These are phyloP conservation scores for Pseudocheirus occidentalis DNA, from an alignment of 2,797 vertebrate genomes.

Conservation along the genomic window DNA sequence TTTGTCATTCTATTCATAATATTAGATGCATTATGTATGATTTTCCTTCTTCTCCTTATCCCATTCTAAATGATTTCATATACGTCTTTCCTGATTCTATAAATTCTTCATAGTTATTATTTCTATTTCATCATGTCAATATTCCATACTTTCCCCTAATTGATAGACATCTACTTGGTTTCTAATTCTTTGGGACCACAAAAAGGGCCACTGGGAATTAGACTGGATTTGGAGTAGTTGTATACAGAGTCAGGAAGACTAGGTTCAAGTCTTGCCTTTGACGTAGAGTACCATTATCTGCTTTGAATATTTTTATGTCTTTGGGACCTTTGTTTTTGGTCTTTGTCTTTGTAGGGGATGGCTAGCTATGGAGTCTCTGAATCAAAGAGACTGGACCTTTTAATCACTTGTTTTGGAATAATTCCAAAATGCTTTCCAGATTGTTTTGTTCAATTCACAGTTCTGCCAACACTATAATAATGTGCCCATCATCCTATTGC, in stretches of 20 bases:
- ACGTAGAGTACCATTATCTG: background rate
- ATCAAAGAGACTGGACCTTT: background rate
- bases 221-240: background rate
- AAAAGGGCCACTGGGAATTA: background rate
- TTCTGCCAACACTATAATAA: background rate
- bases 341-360: background rate
- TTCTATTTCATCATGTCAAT: background rate
- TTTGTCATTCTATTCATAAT: background rate
- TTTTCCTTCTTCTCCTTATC: background rate
- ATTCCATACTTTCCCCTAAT: background rate
- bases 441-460: background rate
- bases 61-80: background rate
- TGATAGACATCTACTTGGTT: background rate
- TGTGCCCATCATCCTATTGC: background rate
- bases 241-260: background rate
- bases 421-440: background rate
- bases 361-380: background rate
- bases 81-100: background rate
- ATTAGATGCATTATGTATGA: background rate
- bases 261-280: background rate
- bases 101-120: background rate
- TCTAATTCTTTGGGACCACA: background rate
- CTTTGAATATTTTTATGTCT: background rate
- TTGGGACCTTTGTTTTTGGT: background rate
- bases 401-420: background rate